phyloP scores from a whole-genome alignment of 1,140 invertebrate genomes.

The Uloborus diversus region DNA sequence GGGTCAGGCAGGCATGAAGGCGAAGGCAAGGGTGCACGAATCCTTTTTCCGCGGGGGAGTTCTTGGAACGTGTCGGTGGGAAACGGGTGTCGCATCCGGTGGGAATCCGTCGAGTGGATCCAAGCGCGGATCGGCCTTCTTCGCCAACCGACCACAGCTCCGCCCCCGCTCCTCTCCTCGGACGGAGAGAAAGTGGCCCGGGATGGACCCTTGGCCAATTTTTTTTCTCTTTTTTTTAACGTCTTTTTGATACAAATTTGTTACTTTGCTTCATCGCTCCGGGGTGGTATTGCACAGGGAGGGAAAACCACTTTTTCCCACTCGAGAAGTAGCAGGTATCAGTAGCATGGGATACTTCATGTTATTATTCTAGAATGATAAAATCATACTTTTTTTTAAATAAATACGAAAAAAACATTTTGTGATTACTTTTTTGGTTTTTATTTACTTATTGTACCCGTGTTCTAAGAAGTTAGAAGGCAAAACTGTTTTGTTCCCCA shows the following conservation, averaged over 20 bases:
- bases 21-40: not conserved
- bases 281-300: no score
- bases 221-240: not conserved
- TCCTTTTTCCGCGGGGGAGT: constrained; percentile 1
- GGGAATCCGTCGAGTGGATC: not conserved
- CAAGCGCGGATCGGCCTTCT: not conserved
- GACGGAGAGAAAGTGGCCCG: not conserved
- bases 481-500: no score
- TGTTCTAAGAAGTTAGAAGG: no score
- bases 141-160: constrained; percentile 16
- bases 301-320: no score
- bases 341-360: no score
- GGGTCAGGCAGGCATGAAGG: not conserved
- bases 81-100: constrained; percentile 11
- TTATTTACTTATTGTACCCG: no score
- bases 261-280: no score
- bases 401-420: no score
- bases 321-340: no score
- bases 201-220: not conserved
- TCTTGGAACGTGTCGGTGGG: not conserved
- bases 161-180: not conserved
- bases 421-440: no score
- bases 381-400: no score
- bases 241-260: not conserved
- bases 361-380: no score